Conservation (phyloP, 1,140 invertebrate species). For the Drosophila repletoides region DNA sequence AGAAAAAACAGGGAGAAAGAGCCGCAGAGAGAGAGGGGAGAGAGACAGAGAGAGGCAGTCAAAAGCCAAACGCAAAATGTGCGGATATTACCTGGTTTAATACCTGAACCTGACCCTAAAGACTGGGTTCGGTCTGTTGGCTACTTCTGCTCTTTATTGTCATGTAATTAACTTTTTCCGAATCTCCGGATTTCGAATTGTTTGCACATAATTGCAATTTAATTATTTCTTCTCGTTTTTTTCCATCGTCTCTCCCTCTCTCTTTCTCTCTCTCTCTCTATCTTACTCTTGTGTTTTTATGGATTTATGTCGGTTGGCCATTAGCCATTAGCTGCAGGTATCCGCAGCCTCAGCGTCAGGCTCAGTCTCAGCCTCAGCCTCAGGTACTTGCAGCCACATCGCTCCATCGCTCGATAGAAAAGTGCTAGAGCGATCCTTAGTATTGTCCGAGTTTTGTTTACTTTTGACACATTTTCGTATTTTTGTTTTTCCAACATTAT, state of each 20-base stretch:
- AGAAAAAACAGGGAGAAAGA: not conserved
- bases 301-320: conserved; percentile 71
- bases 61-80: conserved; percentile 8
- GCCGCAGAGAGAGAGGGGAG: not conserved
- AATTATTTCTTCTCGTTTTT: conserved; percentile 60
- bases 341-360: conserved; percentile 33
- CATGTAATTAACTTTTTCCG: conserved; percentile 79
- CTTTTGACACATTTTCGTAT: conserved; percentile 68
- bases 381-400: too few relatives aligned
- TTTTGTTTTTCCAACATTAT: conserved; percentile 56
- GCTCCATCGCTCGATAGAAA: too few relatives aligned
- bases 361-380: conserved; percentile 17
- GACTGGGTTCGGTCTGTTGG: not conserved
- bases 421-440: too few relatives aligned
- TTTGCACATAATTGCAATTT: conserved; percentile 81
- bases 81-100: not conserved
- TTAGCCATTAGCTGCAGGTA: conserved; percentile 58
- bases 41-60: not conserved
- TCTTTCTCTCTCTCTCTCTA: too few relatives aligned
- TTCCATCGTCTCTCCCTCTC: conserved; percentile 23
- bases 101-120: conserved; percentile 3
- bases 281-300: conserved; percentile 64
- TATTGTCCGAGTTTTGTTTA: conserved; percentile 42
- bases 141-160: conserved; percentile 72
- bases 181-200: conserved; percentile 78